Base-by-base conservation (phyloP, 2,797 vertebrate species). In the Sebastes alutus region DNA sequence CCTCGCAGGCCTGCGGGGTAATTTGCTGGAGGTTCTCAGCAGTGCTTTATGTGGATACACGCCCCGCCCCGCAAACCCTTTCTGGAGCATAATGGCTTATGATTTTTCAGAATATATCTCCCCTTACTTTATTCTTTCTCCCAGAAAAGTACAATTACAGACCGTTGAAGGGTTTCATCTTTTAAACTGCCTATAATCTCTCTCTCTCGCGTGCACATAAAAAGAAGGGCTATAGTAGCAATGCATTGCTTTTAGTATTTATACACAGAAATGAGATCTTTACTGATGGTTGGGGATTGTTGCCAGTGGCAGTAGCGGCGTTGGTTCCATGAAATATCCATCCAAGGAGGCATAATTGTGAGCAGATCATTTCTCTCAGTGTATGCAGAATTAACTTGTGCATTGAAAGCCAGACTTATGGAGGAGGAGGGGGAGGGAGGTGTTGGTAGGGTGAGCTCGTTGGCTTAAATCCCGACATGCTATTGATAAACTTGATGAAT, bases 21-120 rank as follows among this genome's bases (percentile, higher is more conserved):
- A 99, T 98, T 98, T 98, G 97, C 97, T 96, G 94, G 96, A 96
- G 97, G 97, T 97, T 98, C 97, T 98, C 96, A 94, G 96, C 96
- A 96, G 96, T 96, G 97, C 97, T 97, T 97, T 97, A 97, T 97
- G 97, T 96, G 97, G 95, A 96, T 92, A 91, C 55, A 88, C 73
- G 92, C 94, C 93, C 93, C 90, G 79, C 95, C 94, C 94, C 86
- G 85, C 90, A 82, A 91, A 87, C 93, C 96, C 95, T 95, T 97
- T 97, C 95, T 95, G 77, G 92, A 95, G 95, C 96, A 98, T 98
- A 98, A 98, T 97, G 96, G 96, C 96, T 97, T 96, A 96, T 97
- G 97, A 97, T 98, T 98, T 97, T 96, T 95, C 96, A 96, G 97
- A 97, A 96, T 97, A 89, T 88, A 88, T 91, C 90, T 91, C 78